Evolutionary conservation across 2,888 invertebrate genomes (phyloP), one percentile per base, ranked within the genome.

Genomic region (Alloscopus bannaensis): DNA sequence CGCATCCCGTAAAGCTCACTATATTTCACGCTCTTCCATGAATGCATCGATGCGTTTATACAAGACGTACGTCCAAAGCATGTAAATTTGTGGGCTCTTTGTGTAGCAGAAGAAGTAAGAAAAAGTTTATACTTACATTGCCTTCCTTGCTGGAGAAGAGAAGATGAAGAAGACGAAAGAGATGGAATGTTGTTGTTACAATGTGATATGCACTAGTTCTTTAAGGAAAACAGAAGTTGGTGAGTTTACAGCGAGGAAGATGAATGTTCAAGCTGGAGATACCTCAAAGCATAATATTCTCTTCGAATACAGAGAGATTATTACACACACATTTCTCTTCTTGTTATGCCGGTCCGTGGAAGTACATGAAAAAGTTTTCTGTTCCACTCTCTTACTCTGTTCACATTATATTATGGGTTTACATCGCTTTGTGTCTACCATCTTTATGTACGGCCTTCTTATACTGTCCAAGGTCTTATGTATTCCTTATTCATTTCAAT

Each of bases 161-260:
- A 52, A 52, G n/a, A 52, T 6, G 24, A n/a, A 20, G 36, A 68
- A 47, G 47, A 66, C 29, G 59, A 42, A 64, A 57, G 45, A 65
- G 65, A 42, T 65, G 76, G 76, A 76, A 76, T 76, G 76, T 76
- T 76, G 76, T 68, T 76, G 62, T 65, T 73, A 73, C 72, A 59
- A 75, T 66, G 66, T 66, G 57, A 36, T 59, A 73, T 75, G 75
- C 75, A 75, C 75, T 68, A 75, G 47, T 75, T 75, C 59, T 75
- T 68, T 26, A 68, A 50, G 66, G 59, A 66, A 36, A 66, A 75
- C 59, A 66, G 28, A 36, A 72, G 50, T 52, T 50, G 50, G 20
- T 50, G 50, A 31, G 31, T 59, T 29, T 59, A 11, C 26, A 29
- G 59, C 8, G n/a, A 18, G 18, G n/a, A 40, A 13, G 71, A 28